Evolutionary conservation across 2,797 vertebrate genomes (phyloP).

Genomic region (Peromyscus eremicus): DNA sequence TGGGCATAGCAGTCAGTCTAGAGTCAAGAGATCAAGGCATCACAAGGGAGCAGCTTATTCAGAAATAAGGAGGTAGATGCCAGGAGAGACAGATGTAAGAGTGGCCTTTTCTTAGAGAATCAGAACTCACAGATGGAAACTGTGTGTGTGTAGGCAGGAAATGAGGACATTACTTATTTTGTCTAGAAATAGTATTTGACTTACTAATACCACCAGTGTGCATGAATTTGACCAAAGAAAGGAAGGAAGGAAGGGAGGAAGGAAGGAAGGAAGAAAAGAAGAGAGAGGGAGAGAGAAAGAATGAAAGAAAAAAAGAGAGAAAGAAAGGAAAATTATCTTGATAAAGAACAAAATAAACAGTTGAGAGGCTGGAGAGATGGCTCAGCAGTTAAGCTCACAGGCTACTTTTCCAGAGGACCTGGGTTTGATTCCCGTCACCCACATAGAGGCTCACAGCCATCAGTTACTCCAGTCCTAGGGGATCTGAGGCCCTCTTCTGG

Average conservation of each 20-base stretch:
- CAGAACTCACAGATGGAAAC: neutral
- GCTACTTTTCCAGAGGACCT: neutral
- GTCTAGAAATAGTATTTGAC: constrained; percentile 42
- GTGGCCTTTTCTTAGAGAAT: neutral
- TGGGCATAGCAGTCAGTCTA: neutral
- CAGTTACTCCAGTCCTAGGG: neutral
- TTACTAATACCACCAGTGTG: neutral
- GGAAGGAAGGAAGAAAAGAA: neutral
- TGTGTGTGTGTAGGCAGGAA: neutral
- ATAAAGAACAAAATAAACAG: neutral
- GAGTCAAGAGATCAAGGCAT: neutral
- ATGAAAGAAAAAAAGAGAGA: neutral
- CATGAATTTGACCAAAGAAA: constrained; percentile 21
- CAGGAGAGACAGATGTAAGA: neutral
- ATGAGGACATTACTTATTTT: neutral
- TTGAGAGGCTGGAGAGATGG: neutral
- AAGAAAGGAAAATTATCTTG: neutral
- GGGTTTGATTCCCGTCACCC: neutral
- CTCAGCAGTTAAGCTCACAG: neutral
- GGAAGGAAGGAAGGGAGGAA: neutral
- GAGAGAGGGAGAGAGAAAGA: neutral
- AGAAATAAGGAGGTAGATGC: neutral
- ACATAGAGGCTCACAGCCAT: neutral
- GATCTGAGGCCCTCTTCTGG: neutral
- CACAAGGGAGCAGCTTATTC: neutral